Evolutionary conservation across 2,797 vertebrate species (phyloP).

Genomic region (Carcharodon carcharias): DNA sequence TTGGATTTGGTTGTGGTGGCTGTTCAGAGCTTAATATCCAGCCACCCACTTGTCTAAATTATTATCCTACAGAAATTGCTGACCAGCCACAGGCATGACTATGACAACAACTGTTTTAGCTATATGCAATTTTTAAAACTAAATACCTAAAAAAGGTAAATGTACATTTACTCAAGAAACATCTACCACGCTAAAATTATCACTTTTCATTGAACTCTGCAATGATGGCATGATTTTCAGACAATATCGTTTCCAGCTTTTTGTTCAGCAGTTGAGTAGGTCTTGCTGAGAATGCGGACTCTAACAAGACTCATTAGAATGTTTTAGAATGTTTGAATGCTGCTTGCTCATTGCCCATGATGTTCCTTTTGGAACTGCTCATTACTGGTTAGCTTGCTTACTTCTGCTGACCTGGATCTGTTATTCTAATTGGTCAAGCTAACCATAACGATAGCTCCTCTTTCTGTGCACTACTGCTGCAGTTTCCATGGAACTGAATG

Average conservation of each 20-base stretch:
- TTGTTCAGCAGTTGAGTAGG: not conserved
- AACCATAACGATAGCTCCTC: not conserved
- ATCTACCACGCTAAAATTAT: not conserved
- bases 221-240: not conserved
- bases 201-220: not conserved
- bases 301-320: not conserved
- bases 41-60: not conserved
- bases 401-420: not conserved
- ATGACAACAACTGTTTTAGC: not conserved
- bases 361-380: no score
- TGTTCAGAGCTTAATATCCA: not conserved
- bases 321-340: not conserved
- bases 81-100: not conserved
- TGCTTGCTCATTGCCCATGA: not conserved
- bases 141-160: not conserved
- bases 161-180: not conserved
- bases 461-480: not conserved
- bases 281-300: not conserved
- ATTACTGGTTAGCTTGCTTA: not conserved
- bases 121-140: not conserved
- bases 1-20: not conserved
- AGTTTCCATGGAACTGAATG: not conserved
- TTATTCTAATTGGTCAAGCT: not conserved
- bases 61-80: not conserved
- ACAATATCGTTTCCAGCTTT: not conserved